phyloP scores from a whole-genome alignment of 2,113 vertebrate species.

The Sinocyclocheilus anshuiensis region DNA sequence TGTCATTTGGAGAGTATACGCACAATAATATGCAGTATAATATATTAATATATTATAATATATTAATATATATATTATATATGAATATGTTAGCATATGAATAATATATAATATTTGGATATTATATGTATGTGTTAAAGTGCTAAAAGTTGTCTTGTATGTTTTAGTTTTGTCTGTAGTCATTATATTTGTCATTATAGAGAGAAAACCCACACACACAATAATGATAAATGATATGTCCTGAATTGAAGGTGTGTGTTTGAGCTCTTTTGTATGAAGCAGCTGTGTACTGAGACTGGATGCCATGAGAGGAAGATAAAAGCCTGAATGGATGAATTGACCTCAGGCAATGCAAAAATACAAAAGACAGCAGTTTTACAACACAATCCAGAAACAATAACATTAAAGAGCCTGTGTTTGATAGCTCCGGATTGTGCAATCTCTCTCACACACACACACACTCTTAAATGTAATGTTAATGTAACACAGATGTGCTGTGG shows the following conservation, averaged over 20 bases:
- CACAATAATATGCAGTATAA: background rate
- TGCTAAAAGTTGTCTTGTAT: background rate
- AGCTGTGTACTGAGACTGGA: slow-evolving; percentile 7
- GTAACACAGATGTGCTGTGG: slow-evolving; percentile 33
- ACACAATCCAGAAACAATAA: slow-evolving; percentile 19
- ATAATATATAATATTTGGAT: too few species aligned
- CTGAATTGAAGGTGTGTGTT: background rate
- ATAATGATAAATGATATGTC: background rate
- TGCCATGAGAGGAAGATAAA: slow-evolving; percentile 13
- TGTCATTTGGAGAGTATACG: background rate
- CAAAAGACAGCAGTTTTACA: slow-evolving; percentile 27
- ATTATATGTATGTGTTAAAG: too few species aligned
- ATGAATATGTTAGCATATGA: too few species aligned
- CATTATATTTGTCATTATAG: background rate
- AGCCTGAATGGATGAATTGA: background rate
- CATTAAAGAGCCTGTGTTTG: background rate
- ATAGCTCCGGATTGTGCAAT: background rate
- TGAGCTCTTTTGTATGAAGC: background rate
- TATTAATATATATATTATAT: too few species aligned
- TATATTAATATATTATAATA: background rate
- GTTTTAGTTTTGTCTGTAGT: background rate
- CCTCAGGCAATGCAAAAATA: slow-evolving; percentile 1
- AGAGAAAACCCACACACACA: background rate
- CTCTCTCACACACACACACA: background rate
- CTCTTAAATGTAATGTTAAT: slow-evolving; percentile 31